Conservation (phyloP, 2,888 invertebrate species). For the Willowsia nigromaculata region DNA sequence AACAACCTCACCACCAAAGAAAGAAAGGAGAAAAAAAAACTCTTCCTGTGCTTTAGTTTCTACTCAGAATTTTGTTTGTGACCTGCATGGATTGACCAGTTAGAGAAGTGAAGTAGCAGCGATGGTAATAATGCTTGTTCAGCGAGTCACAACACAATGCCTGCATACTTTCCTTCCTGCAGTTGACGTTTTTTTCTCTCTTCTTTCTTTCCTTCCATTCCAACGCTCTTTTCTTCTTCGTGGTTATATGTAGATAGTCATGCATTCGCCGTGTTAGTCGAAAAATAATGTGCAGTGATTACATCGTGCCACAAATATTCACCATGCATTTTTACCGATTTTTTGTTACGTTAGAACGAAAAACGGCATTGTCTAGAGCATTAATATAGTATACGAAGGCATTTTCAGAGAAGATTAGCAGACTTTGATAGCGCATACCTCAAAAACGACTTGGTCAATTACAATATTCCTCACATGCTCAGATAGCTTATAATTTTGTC, state of each 20-base stretch:
- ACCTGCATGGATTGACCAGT: slow-evolving; percentile 40
- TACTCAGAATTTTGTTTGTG: not conserved
- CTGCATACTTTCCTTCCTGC: not conserved
- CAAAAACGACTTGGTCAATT: too few species aligned
- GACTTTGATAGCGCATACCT: too few species aligned
- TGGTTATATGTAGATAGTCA: not conserved
- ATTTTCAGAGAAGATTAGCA: too few species aligned
- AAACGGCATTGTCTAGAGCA: not conserved
- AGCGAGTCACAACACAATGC: not conserved
- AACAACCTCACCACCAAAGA: not conserved
- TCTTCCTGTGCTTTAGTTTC: not conserved
- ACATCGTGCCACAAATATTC: slow-evolving; percentile 28
- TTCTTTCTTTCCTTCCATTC: not conserved
- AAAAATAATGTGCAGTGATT: slow-evolving; percentile 14
- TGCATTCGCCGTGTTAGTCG: not conserved
- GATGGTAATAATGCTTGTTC: not conserved
- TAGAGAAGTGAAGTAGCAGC: not conserved
- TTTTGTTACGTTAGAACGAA: not conserved
- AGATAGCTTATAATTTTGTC: too few species aligned
- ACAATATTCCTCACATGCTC: too few species aligned
- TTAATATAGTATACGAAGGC: not conserved
- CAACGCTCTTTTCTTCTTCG: not conserved
- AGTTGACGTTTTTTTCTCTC: not conserved
- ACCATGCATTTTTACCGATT: not conserved
- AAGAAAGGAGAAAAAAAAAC: not conserved